Conservation (phyloP, 1,140 invertebrate genomes). For the Hyposmocoma kahamanoa region DNA sequence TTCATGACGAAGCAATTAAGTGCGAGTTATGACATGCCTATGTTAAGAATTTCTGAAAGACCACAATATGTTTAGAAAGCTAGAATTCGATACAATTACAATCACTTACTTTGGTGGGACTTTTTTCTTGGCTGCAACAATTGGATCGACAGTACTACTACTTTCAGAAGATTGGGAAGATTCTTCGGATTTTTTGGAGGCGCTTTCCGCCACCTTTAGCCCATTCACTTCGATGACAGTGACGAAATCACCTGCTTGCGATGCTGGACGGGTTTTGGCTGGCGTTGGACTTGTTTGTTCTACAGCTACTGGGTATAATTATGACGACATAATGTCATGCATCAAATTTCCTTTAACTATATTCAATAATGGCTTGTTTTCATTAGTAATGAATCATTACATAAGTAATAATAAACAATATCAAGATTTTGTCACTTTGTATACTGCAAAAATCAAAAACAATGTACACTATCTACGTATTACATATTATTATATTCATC, state of each 20-base stretch:
- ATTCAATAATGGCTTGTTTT: too few relatives aligned
- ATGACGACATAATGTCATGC: too few relatives aligned
- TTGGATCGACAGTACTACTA: constrained; percentile 51
- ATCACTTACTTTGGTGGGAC: constrained; percentile 76
- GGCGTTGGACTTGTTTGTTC: constrained; percentile 55
- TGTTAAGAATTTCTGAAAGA: too few relatives aligned
- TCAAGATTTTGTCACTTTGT: too few relatives aligned
- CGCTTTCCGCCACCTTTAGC: constrained; percentile 70
- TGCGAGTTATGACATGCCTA: too few relatives aligned
- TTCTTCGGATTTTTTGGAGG: constrained; percentile 59
- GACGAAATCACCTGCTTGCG: constrained; percentile 84
- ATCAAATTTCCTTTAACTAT: too few relatives aligned
- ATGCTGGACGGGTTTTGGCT: constrained; percentile 63
- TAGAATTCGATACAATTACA: too few relatives aligned
- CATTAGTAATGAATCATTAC: not conserved
- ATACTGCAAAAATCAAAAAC: too few relatives aligned
- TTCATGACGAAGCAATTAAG: too few relatives aligned
- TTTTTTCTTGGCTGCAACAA: constrained; percentile 74
- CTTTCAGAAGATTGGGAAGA: constrained; percentile 62
- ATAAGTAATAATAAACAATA: constrained; percentile 1
- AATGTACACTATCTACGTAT: too few relatives aligned
- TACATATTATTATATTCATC: too few relatives aligned
- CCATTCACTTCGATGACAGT: constrained; percentile 92
- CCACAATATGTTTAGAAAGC: too few relatives aligned
- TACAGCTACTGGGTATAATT: constrained; percentile 32